Conservation (phyloP, 2,113 vertebrate genomes). For the Cynopterus brachyotis region DNA sequence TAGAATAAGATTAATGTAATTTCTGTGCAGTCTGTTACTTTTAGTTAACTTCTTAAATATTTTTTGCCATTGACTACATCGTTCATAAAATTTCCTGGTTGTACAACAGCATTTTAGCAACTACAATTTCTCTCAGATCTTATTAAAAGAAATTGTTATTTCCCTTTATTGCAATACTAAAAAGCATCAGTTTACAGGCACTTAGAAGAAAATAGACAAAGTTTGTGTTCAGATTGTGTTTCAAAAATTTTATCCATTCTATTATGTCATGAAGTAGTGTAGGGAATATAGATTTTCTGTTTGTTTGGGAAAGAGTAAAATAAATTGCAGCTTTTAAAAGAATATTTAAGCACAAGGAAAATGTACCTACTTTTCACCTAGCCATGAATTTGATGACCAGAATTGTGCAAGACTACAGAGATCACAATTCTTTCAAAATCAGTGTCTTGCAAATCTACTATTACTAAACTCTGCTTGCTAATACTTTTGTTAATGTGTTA, state of each 20-base stretch:
- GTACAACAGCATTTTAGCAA: not conserved
- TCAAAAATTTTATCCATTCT: not conserved
- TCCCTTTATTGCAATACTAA: not conserved
- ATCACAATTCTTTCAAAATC: constrained; percentile 64
- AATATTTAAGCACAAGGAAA: constrained; percentile 71
- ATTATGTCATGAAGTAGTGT: not conserved
- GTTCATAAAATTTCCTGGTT: not conserved
- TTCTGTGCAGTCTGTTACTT: not conserved
- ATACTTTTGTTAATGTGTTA: constrained; percentile 63
- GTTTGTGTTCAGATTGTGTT: constrained; percentile 56
- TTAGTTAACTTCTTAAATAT: not conserved
- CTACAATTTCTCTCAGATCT: not conserved
- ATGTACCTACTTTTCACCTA: constrained; percentile 36
- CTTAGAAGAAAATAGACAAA: not conserved
- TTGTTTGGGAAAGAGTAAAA: constrained; percentile 49
- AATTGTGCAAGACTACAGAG: constrained; percentile 52
- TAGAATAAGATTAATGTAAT: not conserved
- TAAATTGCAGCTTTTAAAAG: constrained; percentile 67
- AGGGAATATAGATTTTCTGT: not conserved
- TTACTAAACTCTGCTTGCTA: constrained; percentile 33
- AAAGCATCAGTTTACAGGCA: not conserved
- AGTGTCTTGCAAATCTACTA: constrained; percentile 58
- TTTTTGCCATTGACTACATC: not conserved
- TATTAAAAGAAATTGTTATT: not conserved
- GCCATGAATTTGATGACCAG: constrained; percentile 75